Percentiles rank a stretch among this genome's conserved stretches.
These are phyloP conservation scores for Orchesellides sinensis DNA, from an alignment of 2,888 invertebrate genomes.

Conservation along the genomic window DNA sequence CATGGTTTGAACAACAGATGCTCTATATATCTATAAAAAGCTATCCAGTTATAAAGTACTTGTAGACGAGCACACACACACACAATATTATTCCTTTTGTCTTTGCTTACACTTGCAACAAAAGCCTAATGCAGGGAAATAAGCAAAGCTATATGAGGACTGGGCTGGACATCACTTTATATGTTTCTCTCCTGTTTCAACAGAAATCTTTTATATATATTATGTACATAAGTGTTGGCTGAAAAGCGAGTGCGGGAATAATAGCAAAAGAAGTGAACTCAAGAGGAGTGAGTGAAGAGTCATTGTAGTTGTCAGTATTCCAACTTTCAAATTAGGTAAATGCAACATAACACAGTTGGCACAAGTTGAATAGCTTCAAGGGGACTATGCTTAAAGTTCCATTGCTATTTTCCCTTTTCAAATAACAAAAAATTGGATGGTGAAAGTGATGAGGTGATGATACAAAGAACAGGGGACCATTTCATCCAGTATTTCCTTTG, in stretches of 20 bases:
- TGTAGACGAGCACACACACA: conserved; percentile 5
- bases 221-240: too few species aligned
- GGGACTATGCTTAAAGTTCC: neutral
- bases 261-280: neutral
- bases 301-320: conserved; percentile 7
- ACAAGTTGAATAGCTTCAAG: neutral
- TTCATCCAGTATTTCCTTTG: too few species aligned
- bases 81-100: neutral
- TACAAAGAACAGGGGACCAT: neutral
- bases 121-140: neutral
- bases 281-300: conserved; percentile 13
- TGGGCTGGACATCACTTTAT: conserved; percentile 23
- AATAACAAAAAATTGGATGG: too few species aligned
- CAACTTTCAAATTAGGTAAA: neutral
- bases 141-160: neutral
- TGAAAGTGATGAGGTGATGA: too few species aligned
- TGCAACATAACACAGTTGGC: neutral
- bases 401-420: neutral
- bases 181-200: conserved; percentile 6
- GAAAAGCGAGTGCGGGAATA: neutral
- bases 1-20: neutral
- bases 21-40: too few species aligned
- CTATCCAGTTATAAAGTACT: neutral
- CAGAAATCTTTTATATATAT: too few species aligned
- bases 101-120: neutral